Percentiles rank a stretch among this genome's conserved stretches.
Evolutionary conservation across 2,113 vertebrate genomes (phyloP).

Genomic region (Ameiurus melas): DNA sequence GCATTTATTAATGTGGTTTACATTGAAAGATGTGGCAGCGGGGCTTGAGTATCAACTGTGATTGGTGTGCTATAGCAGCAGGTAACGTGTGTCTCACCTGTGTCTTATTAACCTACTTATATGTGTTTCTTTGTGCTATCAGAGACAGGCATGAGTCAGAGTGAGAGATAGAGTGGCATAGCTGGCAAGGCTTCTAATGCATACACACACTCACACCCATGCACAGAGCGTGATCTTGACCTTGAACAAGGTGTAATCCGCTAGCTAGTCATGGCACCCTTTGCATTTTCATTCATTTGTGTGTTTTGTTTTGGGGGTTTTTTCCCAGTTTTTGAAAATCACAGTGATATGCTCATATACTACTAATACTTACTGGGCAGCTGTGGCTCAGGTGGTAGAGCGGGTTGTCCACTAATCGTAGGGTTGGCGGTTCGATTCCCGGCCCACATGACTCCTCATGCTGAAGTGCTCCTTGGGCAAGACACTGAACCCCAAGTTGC

Average conservation of each 20-base stretch:
- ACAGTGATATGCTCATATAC: not conserved
- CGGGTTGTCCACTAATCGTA: too few relatives aligned
- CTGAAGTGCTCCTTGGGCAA: too few relatives aligned
- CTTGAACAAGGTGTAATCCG: not conserved
- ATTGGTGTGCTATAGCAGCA: not conserved
- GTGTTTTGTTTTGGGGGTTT: too few relatives aligned
- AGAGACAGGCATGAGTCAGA: not conserved
- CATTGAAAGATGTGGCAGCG: not conserved
- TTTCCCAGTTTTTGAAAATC: too few relatives aligned
- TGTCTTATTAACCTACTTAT: not conserved
- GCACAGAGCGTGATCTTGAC: not conserved
- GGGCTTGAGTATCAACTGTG: not conserved
- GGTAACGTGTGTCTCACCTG: not conserved
- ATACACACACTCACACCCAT: not conserved
- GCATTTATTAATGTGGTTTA: not conserved
- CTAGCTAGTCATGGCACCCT: not conserved
- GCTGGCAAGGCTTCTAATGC: not conserved
- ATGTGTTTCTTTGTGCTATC: not conserved
- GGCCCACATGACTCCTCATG: too few relatives aligned
- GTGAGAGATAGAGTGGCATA: not conserved
- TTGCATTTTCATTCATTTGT: not conserved
- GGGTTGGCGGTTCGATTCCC: too few relatives aligned
- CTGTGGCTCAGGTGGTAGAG: too few relatives aligned
- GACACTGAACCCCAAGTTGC: too few relatives aligned
- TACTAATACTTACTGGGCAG: too few relatives aligned